A percentile compares a stretch with the other conserved stretches of the same genome.
Evolutionary conservation across 2,888 invertebrate species (phyloP).

Genomic region (Galerucella calmariensis): DNA sequence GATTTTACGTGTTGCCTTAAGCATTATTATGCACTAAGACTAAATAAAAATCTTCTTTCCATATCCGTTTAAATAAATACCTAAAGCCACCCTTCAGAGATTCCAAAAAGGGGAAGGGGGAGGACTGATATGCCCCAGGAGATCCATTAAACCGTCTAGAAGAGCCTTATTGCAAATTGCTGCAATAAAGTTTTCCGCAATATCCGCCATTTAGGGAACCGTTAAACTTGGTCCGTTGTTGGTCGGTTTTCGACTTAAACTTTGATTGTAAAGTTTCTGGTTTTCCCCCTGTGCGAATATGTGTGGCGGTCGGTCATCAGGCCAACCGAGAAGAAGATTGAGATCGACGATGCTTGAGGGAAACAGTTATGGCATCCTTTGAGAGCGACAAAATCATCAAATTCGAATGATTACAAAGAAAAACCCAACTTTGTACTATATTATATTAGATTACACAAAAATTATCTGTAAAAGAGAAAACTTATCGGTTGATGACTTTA

Average conservation of each 20-base stretch:
- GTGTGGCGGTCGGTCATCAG: constrained; percentile 29
- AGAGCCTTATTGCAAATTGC: constrained; percentile 37
- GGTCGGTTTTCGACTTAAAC: constrained; percentile 37
- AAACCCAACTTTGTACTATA: not conserved
- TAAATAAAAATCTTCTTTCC: too few relatives aligned
- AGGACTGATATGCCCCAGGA: constrained; percentile 30
- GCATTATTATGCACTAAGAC: too few relatives aligned
- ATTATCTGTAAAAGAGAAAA: too few relatives aligned
- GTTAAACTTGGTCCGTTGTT: constrained; percentile 32
- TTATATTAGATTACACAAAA: too few relatives aligned
- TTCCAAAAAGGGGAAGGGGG: not conserved
- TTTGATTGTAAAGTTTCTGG: constrained; percentile 40
- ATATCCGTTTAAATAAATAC: not conserved
- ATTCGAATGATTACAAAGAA: not conserved
- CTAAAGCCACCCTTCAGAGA: not conserved
- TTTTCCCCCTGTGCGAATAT: constrained; percentile 17
- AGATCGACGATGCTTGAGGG: constrained; percentile 12
- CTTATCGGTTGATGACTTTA: too few relatives aligned
- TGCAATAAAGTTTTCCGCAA: constrained; percentile 39
- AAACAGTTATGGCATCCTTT: not conserved
- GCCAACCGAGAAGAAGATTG: constrained; percentile 11
- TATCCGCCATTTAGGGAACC: constrained; percentile 39
- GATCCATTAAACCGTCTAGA: constrained; percentile 35
- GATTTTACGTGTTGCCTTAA: too few relatives aligned
- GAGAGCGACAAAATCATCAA: not conserved